A percentile compares a stretch with the other conserved stretches of the same genome.
phyloP scores from a whole-genome alignment of 2,113 vertebrate genomes.

The Mesoclemmys tuberculata region DNA sequence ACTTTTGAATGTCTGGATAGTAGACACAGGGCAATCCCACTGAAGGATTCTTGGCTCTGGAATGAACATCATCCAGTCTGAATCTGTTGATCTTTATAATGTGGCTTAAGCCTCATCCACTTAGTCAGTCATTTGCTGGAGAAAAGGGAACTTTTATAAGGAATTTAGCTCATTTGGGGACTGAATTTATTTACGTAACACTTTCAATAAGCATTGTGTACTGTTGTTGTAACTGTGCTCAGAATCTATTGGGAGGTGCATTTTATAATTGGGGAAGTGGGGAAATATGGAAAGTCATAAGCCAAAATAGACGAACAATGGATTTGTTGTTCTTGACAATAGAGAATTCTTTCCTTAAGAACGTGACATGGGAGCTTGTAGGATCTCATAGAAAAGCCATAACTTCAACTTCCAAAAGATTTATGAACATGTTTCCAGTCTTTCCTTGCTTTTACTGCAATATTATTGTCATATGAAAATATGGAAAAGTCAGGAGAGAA shows the following conservation, averaged over 20 bases:
- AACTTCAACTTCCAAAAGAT: background rate
- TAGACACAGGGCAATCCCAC: fast-evolving
- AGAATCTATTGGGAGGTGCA: background rate
- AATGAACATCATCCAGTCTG: background rate
- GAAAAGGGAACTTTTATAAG: background rate
- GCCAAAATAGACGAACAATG: background rate
- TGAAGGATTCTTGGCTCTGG: background rate
- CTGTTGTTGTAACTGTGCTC: background rate
- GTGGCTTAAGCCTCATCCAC: background rate
- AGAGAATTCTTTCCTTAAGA: fast-evolving
- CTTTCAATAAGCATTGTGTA: background rate
- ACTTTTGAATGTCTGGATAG: fast-evolving
- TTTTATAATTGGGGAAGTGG: background rate
- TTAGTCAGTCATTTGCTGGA: background rate
- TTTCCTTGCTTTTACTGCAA: background rate
- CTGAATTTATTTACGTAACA: background rate
- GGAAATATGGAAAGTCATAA: background rate
- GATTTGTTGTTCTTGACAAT: background rate
- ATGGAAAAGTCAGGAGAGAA: background rate
- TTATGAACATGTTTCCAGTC: background rate
- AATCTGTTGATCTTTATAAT: background rate
- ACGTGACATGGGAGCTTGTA: fast-evolving
- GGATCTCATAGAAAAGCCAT: background rate
- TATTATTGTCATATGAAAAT: background rate
- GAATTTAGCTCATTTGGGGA: background rate